phyloP scores from a whole-genome alignment of 2,113 vertebrate species.

The Phocoena sinus region DNA sequence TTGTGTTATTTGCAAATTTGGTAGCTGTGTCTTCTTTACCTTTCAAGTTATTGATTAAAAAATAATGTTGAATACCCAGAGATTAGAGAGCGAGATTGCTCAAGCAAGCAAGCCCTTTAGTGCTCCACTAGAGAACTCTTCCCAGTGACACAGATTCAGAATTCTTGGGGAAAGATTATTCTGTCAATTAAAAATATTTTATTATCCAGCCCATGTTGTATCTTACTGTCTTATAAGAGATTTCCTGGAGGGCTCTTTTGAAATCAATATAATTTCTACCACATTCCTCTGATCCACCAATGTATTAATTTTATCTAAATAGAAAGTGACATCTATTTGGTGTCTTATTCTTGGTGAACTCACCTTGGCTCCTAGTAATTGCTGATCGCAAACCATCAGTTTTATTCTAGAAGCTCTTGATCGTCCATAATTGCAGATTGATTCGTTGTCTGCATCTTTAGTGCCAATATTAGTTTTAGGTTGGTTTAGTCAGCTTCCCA shows the following conservation, averaged over 20 bases:
- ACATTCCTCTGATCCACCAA: background rate
- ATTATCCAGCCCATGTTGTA: background rate
- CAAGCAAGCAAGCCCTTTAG: background rate
- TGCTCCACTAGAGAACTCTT: background rate
- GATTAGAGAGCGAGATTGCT: background rate
- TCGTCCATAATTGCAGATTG: background rate
- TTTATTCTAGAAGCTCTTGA: background rate
- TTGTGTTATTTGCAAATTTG: conserved; percentile 48
- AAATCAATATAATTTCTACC: background rate
- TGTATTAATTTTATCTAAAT: conserved; percentile 23
- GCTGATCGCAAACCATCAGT: background rate
- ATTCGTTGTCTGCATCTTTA: background rate
- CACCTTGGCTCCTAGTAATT: background rate
- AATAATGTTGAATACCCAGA: background rate
- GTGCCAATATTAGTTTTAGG: background rate
- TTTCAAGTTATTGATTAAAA: conserved; percentile 44
- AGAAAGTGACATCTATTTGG: conserved; percentile 14
- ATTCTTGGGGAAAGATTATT: conserved; percentile 14
- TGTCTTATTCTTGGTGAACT: conserved; percentile 8
- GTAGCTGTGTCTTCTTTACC: conserved; percentile 24
- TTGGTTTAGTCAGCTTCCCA: conserved; percentile 20
- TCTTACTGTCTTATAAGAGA: background rate
- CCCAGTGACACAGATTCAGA: background rate
- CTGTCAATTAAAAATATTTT: conserved; percentile 17
- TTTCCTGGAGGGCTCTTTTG: conserved; percentile 26